Evolutionary conservation across 1,140 invertebrate species (phyloP).

Genomic region (Eulimnadia texana): DNA sequence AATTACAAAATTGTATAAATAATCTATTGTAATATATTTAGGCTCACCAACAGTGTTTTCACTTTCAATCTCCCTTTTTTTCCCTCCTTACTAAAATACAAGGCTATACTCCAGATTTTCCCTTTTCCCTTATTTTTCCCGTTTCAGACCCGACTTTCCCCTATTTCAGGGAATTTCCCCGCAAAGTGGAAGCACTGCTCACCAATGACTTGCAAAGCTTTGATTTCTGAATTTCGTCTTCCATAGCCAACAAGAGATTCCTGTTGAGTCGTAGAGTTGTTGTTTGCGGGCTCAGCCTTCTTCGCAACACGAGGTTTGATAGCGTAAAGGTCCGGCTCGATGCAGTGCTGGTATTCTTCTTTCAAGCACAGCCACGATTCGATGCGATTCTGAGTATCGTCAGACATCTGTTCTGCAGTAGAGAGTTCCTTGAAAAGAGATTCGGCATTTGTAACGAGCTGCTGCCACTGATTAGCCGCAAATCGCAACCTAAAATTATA

Average conservation of each 20-base stretch:
- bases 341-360: constrained; percentile 68
- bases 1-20: background rate
- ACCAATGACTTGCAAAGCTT: constrained; percentile 21
- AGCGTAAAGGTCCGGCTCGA: constrained; percentile 37
- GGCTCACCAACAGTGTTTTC: too few relatives aligned
- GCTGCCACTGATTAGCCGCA: constrained; percentile 63
- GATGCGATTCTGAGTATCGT: constrained; percentile 56
- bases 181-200: background rate
- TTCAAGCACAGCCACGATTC: constrained; percentile 69
- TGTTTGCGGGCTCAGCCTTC: background rate
- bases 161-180: too few relatives aligned
- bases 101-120: too few relatives aligned
- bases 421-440: constrained; percentile 56
- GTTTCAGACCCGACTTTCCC: too few relatives aligned
- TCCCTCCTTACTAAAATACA: too few relatives aligned
- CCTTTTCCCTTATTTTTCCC: too few relatives aligned
- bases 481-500: constrained; percentile 41
- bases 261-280: background rate
- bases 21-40: too few relatives aligned
- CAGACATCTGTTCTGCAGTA: constrained; percentile 40
- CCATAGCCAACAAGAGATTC: background rate
- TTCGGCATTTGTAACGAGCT: constrained; percentile 65
- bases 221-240: constrained; percentile 7
- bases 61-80: too few relatives aligned
- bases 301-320: background rate